A percentile compares a stretch with the other conserved stretches of the same genome.
Evolutionary conservation across 1,140 invertebrate genomes (phyloP).

Genomic region (Amphibalanus amphitrite): DNA sequence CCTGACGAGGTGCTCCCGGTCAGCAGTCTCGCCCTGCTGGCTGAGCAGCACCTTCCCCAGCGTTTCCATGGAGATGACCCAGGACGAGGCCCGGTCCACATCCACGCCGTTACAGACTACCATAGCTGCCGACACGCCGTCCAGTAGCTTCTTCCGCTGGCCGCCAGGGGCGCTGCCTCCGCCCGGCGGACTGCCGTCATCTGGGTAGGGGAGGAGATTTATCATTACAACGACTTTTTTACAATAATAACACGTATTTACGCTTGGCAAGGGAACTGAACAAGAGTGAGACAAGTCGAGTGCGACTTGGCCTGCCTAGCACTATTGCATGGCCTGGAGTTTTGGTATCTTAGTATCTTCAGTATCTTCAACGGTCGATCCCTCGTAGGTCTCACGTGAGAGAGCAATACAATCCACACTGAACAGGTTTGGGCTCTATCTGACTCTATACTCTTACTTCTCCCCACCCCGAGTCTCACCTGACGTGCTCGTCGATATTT

Average conservation of each 20-base stretch:
- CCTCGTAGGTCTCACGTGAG: too few species aligned
- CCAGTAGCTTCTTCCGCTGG: background rate
- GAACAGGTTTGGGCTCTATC: too few species aligned
- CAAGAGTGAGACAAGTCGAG: too few species aligned
- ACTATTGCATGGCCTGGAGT: too few species aligned
- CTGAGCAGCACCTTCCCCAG: background rate
- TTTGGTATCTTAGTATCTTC: too few species aligned
- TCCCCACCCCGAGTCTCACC: background rate
- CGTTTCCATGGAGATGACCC: background rate
- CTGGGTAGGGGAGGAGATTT: background rate
- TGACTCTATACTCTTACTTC: too few species aligned
- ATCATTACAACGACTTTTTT: too few species aligned
- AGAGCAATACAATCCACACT: too few species aligned
- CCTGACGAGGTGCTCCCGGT: background rate
- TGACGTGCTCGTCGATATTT: background rate
- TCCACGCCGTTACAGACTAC: background rate
- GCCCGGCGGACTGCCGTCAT: background rate
- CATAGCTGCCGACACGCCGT: background rate
- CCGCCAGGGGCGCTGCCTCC: background rate
- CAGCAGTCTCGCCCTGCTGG: background rate
- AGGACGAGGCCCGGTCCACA: background rate
- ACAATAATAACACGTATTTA: too few species aligned
- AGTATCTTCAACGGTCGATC: too few species aligned
- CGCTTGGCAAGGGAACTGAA: too few species aligned
- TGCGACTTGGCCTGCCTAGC: too few species aligned